Base-by-base conservation (phyloP, 1,140 invertebrate genomes). In the Hyposmocoma kahamanoa region DNA sequence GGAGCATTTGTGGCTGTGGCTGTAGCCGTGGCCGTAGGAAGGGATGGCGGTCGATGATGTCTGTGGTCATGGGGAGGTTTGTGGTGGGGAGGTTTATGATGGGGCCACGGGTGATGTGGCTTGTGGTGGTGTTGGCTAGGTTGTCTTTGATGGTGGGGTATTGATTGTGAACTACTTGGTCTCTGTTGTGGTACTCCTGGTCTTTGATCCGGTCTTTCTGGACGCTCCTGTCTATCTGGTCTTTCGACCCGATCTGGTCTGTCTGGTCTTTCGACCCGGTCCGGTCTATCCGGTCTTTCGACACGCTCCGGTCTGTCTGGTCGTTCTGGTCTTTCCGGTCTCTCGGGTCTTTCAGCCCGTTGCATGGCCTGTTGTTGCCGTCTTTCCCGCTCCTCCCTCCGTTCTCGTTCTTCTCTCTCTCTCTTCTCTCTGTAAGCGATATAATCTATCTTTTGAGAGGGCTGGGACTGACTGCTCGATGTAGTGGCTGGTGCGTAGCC, bases 371-470 rank as follows among this genome's bases (percentile, higher is more conserved):
- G 11, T 5, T 26, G 50, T 28, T 72, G 67, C 44, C 67, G 59
- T 43, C 71, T 64, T 43, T 78, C 72, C 38, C 72, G 60, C 47
- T 76, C 70, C 53, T 77, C 67, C 13, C 78, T 46, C 42, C 72
- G 53, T 45, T 82, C 78, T 17, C 79, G 53, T n/a, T 85, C 79
- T 44, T 85, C 80, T 21, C 82, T 59, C 47, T 86, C 81, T 26
- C 75, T 60, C 52, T 83, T 80, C 50, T 87, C 83, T 49, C 80
- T 68, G 59, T 87, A 87, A 10, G 79, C 54, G 49, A 80, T 84
- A 48, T 72, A 86, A 57, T 86, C 84, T 38, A 87, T 85, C 55
- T 86, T 86, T 39, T 82, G 75, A 5, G 76, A 76, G 50, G 62
- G 74, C 0, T 69, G 65, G 18, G 59, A 49, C 44, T 55, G 53